Conservation (phyloP, 64 coral and sea anemone genomes). For the Stichodactyla helianthus region DNA sequence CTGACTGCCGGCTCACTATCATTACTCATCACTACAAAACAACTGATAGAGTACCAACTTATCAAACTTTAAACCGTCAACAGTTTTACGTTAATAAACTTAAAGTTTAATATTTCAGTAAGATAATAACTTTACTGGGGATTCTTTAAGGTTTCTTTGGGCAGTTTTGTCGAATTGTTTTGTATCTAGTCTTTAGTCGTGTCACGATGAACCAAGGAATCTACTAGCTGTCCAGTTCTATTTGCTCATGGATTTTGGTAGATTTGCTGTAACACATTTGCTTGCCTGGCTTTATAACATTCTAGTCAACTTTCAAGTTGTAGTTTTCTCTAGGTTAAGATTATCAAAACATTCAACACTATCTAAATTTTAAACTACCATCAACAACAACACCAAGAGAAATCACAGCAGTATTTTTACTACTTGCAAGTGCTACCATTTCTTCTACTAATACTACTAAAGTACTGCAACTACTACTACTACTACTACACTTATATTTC, state of each 20-base stretch:
- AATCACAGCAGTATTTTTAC: background rate
- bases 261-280: background rate
- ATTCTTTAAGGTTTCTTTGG: no score
- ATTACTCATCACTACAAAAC: background rate
- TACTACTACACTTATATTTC: no score
- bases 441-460: no score
- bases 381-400: no score
- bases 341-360: background rate
- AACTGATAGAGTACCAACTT: background rate
- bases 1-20: background rate
- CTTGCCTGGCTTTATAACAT: background rate
- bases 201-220: background rate
- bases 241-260: conserved; percentile 2
- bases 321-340: background rate
- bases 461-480: no score
- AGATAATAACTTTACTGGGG: no score
- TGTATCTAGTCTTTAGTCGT: background rate
- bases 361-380: background rate
- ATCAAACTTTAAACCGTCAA: no score
- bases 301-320: background rate
- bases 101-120: no score
- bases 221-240: background rate
- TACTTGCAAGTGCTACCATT: background rate
- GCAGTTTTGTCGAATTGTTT: no score
- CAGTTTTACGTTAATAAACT: no score